Base-by-base conservation (phyloP, 2,888 invertebrate genomes). In the Saturnia pavonia region DNA sequence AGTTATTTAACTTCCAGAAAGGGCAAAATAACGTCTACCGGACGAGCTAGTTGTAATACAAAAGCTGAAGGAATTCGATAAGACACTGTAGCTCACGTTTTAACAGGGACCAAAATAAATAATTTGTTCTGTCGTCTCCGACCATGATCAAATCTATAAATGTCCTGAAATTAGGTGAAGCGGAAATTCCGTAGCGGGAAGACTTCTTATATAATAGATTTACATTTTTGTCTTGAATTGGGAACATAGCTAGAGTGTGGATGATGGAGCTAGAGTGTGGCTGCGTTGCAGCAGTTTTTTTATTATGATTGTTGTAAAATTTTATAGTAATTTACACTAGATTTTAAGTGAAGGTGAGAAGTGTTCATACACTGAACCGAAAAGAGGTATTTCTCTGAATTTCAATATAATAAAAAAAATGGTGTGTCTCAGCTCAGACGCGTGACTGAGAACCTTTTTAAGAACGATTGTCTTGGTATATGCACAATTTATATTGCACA, bases 151-250 rank as follows among this genome's bases (percentile, higher is more conserved):
- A 25, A 57, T 57, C 25, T 57, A 27, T 57, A 57, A 57, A 57
- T 14, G 57, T 57, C 57, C 57, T 14, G 57, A 25, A 57, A 57
- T 25, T 57, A 25, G 57, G 57, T 57, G 25, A 57, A 57, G 57
- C 57, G 25, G 57, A 57, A 25, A 57, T 14, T 27, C 25, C 25
- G 22, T 27, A 57, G 6, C 57, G 57, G 57, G 25, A 57, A 12
- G 57, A 57, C 19, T 22, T 54, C 54, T 54, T 22, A 22, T n/a
- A n/a, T n/a, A n/a, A n/a, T n/a, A n/a, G 9, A 22, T 54, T 54
- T 54, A 16, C 19, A 54, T 54, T 54, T 54, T 54, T 22, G 54
- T 22, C 57, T 27, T 14, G 25, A 57, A 27, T 27, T 57, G 57
- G 57, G 25, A 57, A 57, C 25, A 12, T 27, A 57, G 25, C 12